These are phyloP conservation scores for Martes flavigula DNA, from an alignment of 2,797 vertebrate species.

Conservation along the genomic window DNA sequence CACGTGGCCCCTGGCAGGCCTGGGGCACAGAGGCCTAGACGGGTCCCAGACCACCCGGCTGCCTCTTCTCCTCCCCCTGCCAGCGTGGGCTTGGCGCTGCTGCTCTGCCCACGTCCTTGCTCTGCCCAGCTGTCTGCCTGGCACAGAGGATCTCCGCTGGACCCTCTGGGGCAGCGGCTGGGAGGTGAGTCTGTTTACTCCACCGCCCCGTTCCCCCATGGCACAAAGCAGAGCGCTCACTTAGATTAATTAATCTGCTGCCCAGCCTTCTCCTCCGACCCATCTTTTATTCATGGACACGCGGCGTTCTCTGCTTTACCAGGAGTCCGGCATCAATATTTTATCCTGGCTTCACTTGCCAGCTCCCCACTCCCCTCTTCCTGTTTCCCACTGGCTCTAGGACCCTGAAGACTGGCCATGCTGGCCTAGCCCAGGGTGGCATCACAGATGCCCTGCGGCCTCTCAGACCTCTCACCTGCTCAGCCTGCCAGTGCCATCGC, in stretches of 20 bases:
- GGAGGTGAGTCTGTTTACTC: constrained; percentile 34
- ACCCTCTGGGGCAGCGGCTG: background rate
- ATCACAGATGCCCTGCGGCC: background rate
- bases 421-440: background rate
- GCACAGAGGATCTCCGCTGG: background rate
- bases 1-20: background rate
- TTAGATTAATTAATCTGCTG: constrained; percentile 86
- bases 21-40: background rate
- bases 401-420: background rate
- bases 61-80: background rate
- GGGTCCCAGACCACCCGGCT: background rate
- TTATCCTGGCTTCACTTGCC: constrained; percentile 68
- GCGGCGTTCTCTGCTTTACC: constrained; percentile 75
- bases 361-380: background rate
- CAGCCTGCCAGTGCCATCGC: background rate
- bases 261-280: constrained; percentile 78
- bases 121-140: background rate
- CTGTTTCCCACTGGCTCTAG: background rate
- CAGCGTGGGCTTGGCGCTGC: background rate
- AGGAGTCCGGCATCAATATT: constrained; percentile 82
- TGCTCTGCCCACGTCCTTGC: background rate
- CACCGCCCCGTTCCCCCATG: background rate
- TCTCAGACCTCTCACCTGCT: background rate
- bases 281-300: constrained; percentile 86
- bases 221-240: constrained; percentile 73